Conservation (phyloP, 2,797 vertebrate species). For the Cephalopachus bancanus region DNA sequence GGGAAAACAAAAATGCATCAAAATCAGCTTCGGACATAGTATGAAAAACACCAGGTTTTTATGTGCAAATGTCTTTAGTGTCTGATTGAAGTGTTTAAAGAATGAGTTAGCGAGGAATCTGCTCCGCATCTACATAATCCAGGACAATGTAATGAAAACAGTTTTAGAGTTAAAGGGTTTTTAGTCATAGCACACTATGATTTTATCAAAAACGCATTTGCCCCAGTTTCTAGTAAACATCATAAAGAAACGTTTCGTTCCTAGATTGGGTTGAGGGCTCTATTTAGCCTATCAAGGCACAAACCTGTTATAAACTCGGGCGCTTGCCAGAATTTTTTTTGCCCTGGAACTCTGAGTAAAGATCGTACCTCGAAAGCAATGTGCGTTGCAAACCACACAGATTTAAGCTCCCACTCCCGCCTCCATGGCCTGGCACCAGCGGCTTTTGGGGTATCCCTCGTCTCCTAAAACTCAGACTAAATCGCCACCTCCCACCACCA, state of each 20-base stretch:
- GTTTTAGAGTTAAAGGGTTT: constrained; percentile 51
- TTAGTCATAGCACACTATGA: constrained; percentile 6
- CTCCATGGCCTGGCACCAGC: constrained; percentile 26
- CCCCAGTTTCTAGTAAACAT: constrained; percentile 69
- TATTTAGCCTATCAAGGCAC: constrained; percentile 75
- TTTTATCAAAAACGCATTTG: constrained; percentile 60
- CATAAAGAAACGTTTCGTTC: constrained; percentile 67
- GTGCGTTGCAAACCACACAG: constrained; percentile 56
- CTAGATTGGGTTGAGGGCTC: constrained; percentile 68
- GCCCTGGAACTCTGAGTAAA: constrained; percentile 77
- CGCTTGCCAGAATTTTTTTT: constrained; percentile 69
- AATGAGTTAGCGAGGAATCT: constrained; percentile 61
- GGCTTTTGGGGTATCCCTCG: neutral
- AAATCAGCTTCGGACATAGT: constrained; percentile 73
- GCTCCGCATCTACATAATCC: constrained; percentile 36
- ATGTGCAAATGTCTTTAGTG: constrained; percentile 63
- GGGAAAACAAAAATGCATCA: constrained; percentile 71
- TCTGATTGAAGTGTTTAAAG: constrained; percentile 67
- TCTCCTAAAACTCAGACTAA: constrained; percentile 29
- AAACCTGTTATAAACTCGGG: constrained; percentile 79
- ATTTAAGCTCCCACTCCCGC: constrained; percentile 56
- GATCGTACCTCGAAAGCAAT: constrained; percentile 81
- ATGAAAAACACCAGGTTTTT: constrained; percentile 73
- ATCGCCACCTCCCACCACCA: neutral
- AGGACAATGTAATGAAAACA: constrained; percentile 46